Conservation (phyloP, 2,113 vertebrate species). For the Mugil cephalus region DNA sequence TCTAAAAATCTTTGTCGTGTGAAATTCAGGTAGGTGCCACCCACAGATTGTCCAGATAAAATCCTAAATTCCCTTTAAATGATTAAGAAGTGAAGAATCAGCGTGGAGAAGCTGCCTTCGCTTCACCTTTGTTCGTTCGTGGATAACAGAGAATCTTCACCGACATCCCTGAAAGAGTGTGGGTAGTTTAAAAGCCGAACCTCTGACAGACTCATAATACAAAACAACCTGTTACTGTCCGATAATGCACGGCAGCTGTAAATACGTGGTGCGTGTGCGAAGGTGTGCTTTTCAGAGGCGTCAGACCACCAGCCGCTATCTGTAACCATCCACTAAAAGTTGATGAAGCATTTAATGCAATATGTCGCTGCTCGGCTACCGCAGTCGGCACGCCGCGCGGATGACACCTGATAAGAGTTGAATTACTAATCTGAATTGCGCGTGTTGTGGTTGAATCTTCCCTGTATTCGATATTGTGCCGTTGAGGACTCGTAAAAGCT, state of each 20-base stretch:
- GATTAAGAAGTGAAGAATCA: too few species aligned
- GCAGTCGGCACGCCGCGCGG: neutral
- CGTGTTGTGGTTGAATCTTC: neutral
- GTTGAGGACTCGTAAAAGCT: neutral
- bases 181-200: neutral
- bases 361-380: slow-evolving; percentile 29
- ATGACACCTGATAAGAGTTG: neutral
- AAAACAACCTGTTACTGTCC: slow-evolving; percentile 23
- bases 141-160: too few species aligned
- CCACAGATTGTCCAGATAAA: too few species aligned
- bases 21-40: too few species aligned
- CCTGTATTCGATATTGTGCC: neutral
- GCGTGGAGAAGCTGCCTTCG: too few species aligned
- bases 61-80: too few species aligned
- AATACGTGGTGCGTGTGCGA: slow-evolving; percentile 32
- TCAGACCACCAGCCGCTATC: slow-evolving; percentile 41
- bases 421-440: slow-evolving; percentile 13
- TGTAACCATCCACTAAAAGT: slow-evolving; percentile 35
- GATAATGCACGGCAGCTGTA: slow-evolving; percentile 28
- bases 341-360: slow-evolving; percentile 26
- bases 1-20: too few species aligned
- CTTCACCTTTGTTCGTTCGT: too few species aligned
- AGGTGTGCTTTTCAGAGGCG: slow-evolving; percentile 42
- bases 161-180: too few species aligned
- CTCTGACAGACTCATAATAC: slow-evolving; percentile 10